phyloP scores from a whole-genome alignment of 2,113 vertebrate genomes.

The Trematomus loennbergii region DNA sequence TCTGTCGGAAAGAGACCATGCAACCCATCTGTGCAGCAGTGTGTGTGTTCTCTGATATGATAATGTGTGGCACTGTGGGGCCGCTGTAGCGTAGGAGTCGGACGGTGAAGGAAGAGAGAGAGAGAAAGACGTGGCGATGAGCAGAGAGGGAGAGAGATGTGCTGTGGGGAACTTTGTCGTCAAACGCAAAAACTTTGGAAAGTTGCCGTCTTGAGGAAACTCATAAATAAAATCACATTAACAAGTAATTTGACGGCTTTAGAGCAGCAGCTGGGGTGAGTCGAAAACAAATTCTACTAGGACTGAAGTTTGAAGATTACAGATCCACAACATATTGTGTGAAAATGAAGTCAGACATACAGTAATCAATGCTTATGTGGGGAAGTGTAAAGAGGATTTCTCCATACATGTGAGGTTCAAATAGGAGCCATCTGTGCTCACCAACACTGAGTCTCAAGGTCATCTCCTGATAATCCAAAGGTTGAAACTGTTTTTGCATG shows the following conservation, averaged over 20 bases:
- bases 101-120: constrained; percentile 63
- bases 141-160: constrained; percentile 12
- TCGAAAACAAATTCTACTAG: constrained; percentile 21
- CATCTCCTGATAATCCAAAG: neutral
- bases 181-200: constrained; percentile 49
- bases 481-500: neutral
- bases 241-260: constrained; percentile 33
- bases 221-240: constrained; percentile 43
- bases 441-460: neutral
- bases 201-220: constrained; percentile 36
- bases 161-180: constrained; percentile 36
- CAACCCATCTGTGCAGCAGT: constrained; percentile 73
- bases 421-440: neutral
- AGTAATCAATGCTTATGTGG: constrained; percentile 8
- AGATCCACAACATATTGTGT: constrained; percentile 24
- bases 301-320: constrained; percentile 44
- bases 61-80: constrained; percentile 61
- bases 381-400: constrained; percentile 1
- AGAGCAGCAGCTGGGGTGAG: constrained; percentile 41
- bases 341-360: constrained; percentile 39
- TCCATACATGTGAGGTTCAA: neutral
- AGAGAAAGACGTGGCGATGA: constrained; percentile 63
- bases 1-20: constrained; percentile 60
- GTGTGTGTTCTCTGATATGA: constrained; percentile 70
- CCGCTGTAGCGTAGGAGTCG: constrained; percentile 54